Evolutionary conservation across 2,113 vertebrate species (phyloP).

Genomic region (Erpornis zantholeuca): DNA sequence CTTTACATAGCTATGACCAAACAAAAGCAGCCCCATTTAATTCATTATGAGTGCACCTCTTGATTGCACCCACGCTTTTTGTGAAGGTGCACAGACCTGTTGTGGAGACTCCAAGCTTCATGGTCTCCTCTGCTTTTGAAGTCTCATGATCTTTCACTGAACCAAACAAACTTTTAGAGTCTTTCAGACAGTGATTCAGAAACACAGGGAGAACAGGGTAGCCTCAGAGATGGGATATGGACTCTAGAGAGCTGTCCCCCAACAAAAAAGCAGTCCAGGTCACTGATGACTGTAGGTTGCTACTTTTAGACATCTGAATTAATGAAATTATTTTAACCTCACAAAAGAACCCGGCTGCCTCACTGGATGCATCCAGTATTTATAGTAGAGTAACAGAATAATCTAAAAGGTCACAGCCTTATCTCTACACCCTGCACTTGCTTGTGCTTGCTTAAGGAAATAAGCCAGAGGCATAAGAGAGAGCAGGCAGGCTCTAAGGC

Average conservation of each 20-base stretch:
- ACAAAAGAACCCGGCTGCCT: background rate
- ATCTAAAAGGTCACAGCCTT: conserved; percentile 22
- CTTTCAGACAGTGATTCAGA: background rate
- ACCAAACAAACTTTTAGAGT: background rate
- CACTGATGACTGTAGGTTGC: background rate
- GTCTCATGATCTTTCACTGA: background rate
- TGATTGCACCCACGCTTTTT: background rate
- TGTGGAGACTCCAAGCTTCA: background rate
- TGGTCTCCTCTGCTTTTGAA: background rate
- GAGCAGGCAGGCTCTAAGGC: background rate
- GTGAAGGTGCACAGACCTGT: background rate
- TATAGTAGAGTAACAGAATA: background rate
- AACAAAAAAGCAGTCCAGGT: background rate
- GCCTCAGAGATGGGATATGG: background rate
- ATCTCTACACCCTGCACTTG: background rate
- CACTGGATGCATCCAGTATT: background rate
- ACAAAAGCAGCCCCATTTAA: background rate
- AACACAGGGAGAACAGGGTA: background rate
- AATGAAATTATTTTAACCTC: conserved; percentile 4
- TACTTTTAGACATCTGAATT: background rate
- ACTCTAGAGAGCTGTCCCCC: background rate
- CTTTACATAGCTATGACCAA: background rate
- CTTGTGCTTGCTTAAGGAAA: background rate
- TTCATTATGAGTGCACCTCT: background rate
- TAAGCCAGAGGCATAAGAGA: background rate